Percentiles rank a stretch among this genome's conserved stretches.
Conservation (phyloP, 1,140 invertebrate species). For the Leptopilina boulardi region DNA sequence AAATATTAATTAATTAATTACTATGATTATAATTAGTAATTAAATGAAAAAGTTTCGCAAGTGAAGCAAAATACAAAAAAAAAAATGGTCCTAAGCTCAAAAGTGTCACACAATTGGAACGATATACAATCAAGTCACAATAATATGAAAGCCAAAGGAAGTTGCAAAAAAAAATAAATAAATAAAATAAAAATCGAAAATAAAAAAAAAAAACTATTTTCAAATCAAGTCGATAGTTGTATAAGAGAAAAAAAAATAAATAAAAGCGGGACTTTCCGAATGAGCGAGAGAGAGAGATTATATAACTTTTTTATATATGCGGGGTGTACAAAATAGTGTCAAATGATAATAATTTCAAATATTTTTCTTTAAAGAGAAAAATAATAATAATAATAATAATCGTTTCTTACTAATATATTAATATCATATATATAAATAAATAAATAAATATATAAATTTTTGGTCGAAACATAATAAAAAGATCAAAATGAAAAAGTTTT, state of each 20-base stretch:
- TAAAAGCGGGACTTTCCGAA: constrained; percentile 4
- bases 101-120: constrained; percentile 32
- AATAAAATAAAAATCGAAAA: background rate
- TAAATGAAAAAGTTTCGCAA: too few relatives aligned
- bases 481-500: too few relatives aligned
- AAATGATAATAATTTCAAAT: background rate
- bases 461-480: too few relatives aligned
- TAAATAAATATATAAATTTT: too few relatives aligned
- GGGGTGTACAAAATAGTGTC: constrained; percentile 29
- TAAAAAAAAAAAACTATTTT: constrained; percentile 32
- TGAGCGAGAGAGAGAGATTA: constrained; percentile 8
- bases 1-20: too few relatives aligned
- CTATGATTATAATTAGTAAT: too few relatives aligned
- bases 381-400: background rate
- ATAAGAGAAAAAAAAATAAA: background rate
- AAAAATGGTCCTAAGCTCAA: background rate
- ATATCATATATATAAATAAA: too few relatives aligned
- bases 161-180: constrained; percentile 32
- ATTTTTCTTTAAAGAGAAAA: background rate
- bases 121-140: constrained; percentile 48
- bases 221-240: constrained; percentile 15
- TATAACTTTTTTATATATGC: constrained; percentile 27
- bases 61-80: too few relatives aligned
- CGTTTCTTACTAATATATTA: background rate
- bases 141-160: constrained; percentile 34